Evolutionary conservation across 1,140 invertebrate genomes (phyloP).

Genomic region (Apis florea): DNA sequence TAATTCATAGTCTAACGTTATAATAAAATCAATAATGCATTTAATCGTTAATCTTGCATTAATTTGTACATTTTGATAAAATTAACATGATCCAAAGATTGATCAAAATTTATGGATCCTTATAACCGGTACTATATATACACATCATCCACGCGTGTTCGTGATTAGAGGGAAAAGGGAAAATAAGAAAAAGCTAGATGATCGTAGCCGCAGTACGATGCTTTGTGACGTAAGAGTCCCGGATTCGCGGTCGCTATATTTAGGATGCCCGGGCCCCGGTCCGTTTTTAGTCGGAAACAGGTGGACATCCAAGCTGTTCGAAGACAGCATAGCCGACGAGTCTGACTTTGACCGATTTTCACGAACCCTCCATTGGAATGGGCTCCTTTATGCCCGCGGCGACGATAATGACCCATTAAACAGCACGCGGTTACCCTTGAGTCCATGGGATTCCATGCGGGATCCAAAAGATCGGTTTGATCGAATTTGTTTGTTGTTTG

Average conservation of each 20-base stretch:
- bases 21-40: no score
- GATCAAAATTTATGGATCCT: no score
- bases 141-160: no score
- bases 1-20: no score
- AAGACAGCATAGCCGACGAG: conserved; percentile 63
- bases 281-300: conserved; percentile 79
- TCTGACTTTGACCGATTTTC: conserved; percentile 79
- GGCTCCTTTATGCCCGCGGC: conserved; percentile 33
- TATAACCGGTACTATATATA: no score
- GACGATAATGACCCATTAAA: conserved; percentile 58
- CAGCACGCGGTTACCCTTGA: not conserved
- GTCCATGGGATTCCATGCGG: not conserved
- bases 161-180: not conserved
- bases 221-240: conserved; percentile 65
- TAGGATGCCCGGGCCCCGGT: conserved; percentile 75
- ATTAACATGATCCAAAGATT: no score
- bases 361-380: conserved; percentile 56
- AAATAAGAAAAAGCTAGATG: conserved; percentile 51
- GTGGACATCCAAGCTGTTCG: conserved; percentile 69
- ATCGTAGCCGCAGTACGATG: conserved; percentile 44
- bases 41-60: no score
- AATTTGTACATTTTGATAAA: no score
- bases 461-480: not conserved
- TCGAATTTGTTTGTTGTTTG: not conserved
- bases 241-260: conserved; percentile 77